Evolutionary conservation across 2,113 vertebrate species (phyloP).

Genomic region (Rhinolophus sinicus): DNA sequence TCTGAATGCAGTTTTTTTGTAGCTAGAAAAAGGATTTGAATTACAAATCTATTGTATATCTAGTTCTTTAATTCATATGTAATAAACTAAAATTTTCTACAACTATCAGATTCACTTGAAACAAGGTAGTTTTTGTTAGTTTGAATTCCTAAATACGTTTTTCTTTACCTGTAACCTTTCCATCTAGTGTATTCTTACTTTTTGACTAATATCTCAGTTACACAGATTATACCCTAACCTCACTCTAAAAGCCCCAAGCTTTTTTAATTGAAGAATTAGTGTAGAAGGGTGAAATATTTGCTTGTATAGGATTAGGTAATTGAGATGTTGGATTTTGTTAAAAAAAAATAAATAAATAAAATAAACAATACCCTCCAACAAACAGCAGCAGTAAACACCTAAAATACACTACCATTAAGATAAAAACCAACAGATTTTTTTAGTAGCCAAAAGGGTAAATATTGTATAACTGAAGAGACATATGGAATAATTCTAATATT

Average conservation of each 20-base stretch:
- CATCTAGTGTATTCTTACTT: neutral
- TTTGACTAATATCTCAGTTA: neutral
- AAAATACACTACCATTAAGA: neutral
- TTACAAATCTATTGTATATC: neutral
- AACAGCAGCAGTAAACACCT: neutral
- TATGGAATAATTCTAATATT: slow-evolving; percentile 21
- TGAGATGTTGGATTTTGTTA: neutral
- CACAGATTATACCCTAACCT: neutral
- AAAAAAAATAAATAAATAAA: neutral
- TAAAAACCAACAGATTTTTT: neutral
- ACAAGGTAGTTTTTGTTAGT: neutral
- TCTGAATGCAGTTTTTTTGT: neutral
- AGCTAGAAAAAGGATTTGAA: neutral
- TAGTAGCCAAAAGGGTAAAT: neutral
- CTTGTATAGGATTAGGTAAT: neutral
- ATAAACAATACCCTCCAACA: neutral
- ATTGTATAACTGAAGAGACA: neutral
- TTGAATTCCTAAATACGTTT: slow-evolving; percentile 1
- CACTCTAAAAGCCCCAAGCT: neutral
- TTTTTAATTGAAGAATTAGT: neutral
- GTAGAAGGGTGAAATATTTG: neutral
- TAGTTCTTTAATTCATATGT: slow-evolving; percentile 35
- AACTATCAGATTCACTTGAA: neutral
- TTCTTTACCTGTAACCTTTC: slow-evolving; percentile 11
- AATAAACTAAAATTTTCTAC: neutral